Conservation (phyloP, 2,113 vertebrate species). For the Synodontis membranacea region DNA sequence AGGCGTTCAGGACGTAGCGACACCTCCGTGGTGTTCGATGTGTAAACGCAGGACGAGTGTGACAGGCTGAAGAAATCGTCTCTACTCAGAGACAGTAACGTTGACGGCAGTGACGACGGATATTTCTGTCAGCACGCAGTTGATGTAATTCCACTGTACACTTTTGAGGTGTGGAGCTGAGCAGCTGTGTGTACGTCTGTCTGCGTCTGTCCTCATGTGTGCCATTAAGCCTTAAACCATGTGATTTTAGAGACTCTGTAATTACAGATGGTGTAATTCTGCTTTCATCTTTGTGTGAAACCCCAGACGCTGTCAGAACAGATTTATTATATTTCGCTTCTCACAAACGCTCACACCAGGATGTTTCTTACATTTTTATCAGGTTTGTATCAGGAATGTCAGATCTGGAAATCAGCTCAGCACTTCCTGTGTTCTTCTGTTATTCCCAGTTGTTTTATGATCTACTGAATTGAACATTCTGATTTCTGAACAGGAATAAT, state of each 20-base stretch:
- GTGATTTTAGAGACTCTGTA: conserved; percentile 21
- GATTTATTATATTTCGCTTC: not conserved
- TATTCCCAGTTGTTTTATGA: no score
- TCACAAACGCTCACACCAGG: not conserved
- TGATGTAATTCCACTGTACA: not conserved
- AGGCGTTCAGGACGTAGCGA: not conserved
- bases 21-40: not conserved
- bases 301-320: not conserved
- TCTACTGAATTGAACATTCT: not conserved
- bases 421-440: not conserved
- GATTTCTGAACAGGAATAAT: not conserved
- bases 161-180: not conserved
- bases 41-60: not conserved
- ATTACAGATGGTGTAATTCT: conserved; percentile 30
- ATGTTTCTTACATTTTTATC: not conserved
- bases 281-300: conserved; percentile 27
- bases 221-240: conserved; percentile 12
- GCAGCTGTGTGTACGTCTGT: conserved; percentile 37
- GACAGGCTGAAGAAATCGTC: not conserved
- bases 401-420: not conserved
- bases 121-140: not conserved
- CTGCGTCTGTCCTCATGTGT: conserved; percentile 22
- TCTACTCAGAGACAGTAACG: not conserved
- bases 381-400: not conserved
- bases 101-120: not conserved